Percentiles rank a stretch among this genome's conserved stretches.
Conservation (phyloP, 1,140 invertebrate species). For the Euura saliciscinereae region DNA sequence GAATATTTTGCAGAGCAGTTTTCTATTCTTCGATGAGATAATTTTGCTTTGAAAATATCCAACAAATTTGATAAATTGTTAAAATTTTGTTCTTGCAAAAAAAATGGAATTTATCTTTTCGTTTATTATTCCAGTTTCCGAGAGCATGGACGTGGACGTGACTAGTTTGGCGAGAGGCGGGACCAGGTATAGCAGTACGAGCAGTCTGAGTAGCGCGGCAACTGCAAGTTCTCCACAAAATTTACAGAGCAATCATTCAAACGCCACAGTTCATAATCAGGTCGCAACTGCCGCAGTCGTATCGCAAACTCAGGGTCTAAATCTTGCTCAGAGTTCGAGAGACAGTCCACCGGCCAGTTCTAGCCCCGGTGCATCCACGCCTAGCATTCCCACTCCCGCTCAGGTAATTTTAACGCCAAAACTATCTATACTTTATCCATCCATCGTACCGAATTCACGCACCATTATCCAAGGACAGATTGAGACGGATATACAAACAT, state of each 20-base stretch:
- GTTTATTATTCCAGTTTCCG: conserved; percentile 32
- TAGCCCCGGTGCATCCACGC: conserved; percentile 46
- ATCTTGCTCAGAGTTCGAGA: conserved; percentile 51
- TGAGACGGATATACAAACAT: background rate
- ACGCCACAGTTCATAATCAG: conserved; percentile 46
- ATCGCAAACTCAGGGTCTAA: conserved; percentile 55
- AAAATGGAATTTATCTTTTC: too few species aligned
- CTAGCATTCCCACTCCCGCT: conserved; percentile 52
- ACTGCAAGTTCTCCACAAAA: conserved; percentile 51
- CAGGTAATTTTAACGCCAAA: conserved; percentile 36
- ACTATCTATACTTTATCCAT: background rate
- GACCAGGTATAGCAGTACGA: conserved; percentile 58
- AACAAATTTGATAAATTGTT: background rate
- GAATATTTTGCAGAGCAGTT: background rate
- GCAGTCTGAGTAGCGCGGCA: conserved; percentile 53
- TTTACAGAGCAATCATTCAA: conserved; percentile 40
- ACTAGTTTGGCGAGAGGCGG: conserved; percentile 49
- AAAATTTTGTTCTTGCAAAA: too few species aligned
- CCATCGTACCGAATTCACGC: conserved; percentile 4
- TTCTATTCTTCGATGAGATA: background rate
- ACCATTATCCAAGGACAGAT: conserved; percentile 19
- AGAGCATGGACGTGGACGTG: conserved; percentile 53
- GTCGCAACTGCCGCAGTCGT: conserved; percentile 51
- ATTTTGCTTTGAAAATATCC: background rate
- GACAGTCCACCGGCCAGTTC: conserved; percentile 53